phyloP scores from a whole-genome alignment of 1,140 invertebrate genomes.

The Eupeodes corollae region DNA sequence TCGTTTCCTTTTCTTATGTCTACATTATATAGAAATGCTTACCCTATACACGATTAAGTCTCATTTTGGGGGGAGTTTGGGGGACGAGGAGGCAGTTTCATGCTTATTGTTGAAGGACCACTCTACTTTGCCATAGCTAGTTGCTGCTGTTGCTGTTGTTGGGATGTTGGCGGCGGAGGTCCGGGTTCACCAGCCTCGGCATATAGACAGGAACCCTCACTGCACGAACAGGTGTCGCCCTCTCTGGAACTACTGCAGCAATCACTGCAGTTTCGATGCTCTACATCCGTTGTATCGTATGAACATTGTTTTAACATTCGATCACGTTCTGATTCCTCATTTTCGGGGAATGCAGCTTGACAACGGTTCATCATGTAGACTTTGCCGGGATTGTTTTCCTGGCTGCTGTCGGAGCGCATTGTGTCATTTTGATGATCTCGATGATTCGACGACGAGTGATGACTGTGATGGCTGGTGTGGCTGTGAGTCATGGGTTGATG shows the following conservation, averaged over 20 bases:
- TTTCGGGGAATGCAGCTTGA: conserved; percentile 11
- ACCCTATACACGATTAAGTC: too few relatives aligned
- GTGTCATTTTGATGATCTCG: conserved; percentile 10
- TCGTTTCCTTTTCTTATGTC: too few relatives aligned
- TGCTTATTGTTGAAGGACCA: too few relatives aligned
- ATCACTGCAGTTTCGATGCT: conserved; percentile 24
- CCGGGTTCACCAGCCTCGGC: conserved; percentile 30
- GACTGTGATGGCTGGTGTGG: conserved; percentile 3
- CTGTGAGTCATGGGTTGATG: conserved; percentile 2
- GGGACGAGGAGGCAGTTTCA: too few relatives aligned
- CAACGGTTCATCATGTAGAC: conserved; percentile 2
- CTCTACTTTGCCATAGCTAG: too few relatives aligned
- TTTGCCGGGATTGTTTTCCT: conserved; percentile 21
- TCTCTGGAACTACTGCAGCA: conserved; percentile 35
- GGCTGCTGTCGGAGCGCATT: conserved; percentile 24
- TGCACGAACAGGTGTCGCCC: conserved; percentile 36
- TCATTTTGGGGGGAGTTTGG: too few relatives aligned
- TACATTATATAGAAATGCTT: too few relatives aligned
- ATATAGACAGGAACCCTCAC: conserved; percentile 35
- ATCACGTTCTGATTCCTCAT: conserved; percentile 22
- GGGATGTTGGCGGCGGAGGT: conserved; percentile 5
- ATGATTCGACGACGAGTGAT: not conserved
- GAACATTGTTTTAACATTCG: conserved; percentile 19
- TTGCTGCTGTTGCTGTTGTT: too few relatives aligned
- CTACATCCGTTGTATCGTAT: conserved; percentile 16